phyloP scores from a whole-genome alignment of 1,140 invertebrate genomes.

The Capitella teleta region DNA sequence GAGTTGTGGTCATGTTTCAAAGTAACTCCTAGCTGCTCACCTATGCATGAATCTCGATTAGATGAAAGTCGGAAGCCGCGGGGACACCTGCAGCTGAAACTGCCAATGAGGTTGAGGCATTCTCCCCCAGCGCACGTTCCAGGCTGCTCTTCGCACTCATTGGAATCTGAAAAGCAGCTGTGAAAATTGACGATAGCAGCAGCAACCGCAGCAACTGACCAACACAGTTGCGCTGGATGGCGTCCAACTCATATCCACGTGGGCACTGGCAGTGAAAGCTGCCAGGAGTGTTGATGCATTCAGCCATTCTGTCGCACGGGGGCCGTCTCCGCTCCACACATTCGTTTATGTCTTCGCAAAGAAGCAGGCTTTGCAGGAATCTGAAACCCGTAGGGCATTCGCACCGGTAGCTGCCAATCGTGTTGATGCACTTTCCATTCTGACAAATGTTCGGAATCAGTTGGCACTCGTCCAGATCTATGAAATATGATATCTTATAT shows the following conservation, averaged over 20 bases:
- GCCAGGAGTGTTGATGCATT: constrained; percentile 34
- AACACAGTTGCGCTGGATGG: constrained; percentile 53
- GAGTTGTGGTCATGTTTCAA: neutral
- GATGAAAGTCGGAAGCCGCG: constrained; percentile 57
- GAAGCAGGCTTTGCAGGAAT: neutral
- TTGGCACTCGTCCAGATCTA: constrained; percentile 36
- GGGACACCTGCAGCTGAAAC: constrained; percentile 73
- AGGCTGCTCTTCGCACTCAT: constrained; percentile 65
- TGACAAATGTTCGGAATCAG: constrained; percentile 21
- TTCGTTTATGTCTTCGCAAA: constrained; percentile 31
- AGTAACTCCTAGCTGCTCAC: neutral
- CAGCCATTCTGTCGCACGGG: constrained; percentile 29
- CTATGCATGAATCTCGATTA: constrained; percentile 5
- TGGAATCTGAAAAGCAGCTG: constrained; percentile 53
- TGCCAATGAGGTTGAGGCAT: constrained; percentile 41
- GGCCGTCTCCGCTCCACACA: constrained; percentile 17
- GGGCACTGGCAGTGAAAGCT: constrained; percentile 36
- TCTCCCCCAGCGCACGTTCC: constrained; percentile 64
- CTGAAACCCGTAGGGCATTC: constrained; percentile 23
- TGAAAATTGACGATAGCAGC: too few species aligned
- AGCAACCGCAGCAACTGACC: constrained; percentile 35
- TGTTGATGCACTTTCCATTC: constrained; percentile 36
- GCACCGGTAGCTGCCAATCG: constrained; percentile 33
- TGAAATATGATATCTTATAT: constrained; percentile 2
- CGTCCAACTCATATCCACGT: constrained; percentile 56